Conservation (phyloP, 2,113 vertebrate species). For the Sminthopsis crassicaudata region DNA sequence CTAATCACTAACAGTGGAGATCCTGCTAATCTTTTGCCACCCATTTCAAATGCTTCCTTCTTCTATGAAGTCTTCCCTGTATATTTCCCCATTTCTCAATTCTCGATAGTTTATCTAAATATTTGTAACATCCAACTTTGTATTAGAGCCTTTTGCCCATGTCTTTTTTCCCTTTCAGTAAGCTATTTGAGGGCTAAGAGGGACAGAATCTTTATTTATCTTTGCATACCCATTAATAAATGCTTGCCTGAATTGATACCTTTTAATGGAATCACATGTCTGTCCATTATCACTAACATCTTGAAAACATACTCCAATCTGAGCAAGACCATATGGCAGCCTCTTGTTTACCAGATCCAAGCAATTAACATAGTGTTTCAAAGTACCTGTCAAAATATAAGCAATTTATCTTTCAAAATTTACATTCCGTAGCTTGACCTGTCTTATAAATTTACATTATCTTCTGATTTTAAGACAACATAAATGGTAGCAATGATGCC, state of each 20-base stretch:
- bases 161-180: neutral
- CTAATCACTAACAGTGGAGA: neutral
- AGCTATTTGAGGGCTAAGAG: neutral
- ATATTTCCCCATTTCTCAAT: neutral
- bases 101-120: neutral
- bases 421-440: neutral
- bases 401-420: neutral
- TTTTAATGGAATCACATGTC: conserved; percentile 39
- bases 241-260: conserved; percentile 74
- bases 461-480: conserved; percentile 1
- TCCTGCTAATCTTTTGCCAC: neutral
- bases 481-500: neutral
- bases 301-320: conserved; percentile 91
- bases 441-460: neutral
- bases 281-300: conserved; percentile 65
- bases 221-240: neutral
- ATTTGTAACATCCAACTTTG: neutral
- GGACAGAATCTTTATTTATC: neutral
- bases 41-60: neutral
- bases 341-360: conserved; percentile 91
- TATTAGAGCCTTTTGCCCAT: neutral
- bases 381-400: conserved; percentile 86
- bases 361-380: conserved; percentile 88
- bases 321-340: conserved; percentile 93
- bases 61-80: neutral